phyloP scores from a whole-genome alignment of 2,797 vertebrate genomes.

The Esox masquinongy region DNA sequence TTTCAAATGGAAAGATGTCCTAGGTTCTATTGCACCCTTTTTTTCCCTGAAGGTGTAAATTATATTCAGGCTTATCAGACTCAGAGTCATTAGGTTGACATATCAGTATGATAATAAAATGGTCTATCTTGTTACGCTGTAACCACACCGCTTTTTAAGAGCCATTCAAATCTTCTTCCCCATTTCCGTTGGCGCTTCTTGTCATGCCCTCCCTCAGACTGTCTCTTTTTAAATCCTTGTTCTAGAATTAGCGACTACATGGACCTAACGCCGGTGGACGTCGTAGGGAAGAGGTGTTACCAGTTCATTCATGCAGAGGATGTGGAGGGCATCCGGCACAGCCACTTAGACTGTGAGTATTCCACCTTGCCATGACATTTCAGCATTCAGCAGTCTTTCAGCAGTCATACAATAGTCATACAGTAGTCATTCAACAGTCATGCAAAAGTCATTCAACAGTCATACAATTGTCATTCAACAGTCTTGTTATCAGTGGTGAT shows the following conservation, averaged over 20 bases:
- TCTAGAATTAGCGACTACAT: conserved; percentile 97
- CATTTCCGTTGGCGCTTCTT: not conserved
- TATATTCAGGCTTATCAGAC: not conserved
- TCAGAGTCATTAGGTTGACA: conserved; percentile 1
- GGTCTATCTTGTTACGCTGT: not conserved
- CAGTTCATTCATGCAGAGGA: conserved; percentile 98
- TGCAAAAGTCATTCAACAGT: no score
- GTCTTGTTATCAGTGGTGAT: not conserved
- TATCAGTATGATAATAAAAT: not conserved
- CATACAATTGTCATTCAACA: no score
- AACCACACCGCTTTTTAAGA: not conserved
- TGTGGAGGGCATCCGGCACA: conserved; percentile 94
- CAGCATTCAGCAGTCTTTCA: not conserved
- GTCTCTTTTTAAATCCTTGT: not conserved
- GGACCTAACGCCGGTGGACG: conserved; percentile 96
- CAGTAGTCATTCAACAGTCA: no score
- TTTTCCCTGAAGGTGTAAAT: conserved; percentile 22
- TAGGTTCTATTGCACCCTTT: conserved; percentile 49
- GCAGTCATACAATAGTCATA: no score
- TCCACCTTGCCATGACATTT: not conserved
- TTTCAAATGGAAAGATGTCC: conserved; percentile 36
- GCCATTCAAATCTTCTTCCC: not conserved
- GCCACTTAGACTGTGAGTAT: conserved; percentile 96
- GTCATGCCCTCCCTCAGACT: not conserved
- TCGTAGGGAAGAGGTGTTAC: conserved; percentile 96